Percentiles rank a stretch among this genome's conserved stretches.
Evolutionary conservation across 2,797 vertebrate species (phyloP).

Genomic region (Vultur gryphus): DNA sequence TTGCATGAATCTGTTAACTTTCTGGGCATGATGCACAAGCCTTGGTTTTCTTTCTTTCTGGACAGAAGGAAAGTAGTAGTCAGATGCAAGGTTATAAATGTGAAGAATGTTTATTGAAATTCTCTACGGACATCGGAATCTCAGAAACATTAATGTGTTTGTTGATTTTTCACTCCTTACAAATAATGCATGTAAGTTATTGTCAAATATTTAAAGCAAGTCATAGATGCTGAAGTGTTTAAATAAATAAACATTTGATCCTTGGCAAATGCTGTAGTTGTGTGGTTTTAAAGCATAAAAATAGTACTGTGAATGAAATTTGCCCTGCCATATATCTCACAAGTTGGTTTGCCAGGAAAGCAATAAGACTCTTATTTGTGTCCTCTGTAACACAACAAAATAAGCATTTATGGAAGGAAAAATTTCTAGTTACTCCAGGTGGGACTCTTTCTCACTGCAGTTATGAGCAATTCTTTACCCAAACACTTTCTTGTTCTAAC

Average conservation of each 20-base stretch:
- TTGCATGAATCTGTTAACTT: background rate
- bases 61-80: background rate
- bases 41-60: background rate
- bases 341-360: background rate
- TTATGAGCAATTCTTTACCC: background rate
- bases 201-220: background rate
- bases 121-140: background rate
- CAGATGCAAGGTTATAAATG: background rate
- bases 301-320: background rate
- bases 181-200: background rate
- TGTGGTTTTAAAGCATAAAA: background rate
- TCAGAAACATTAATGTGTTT: background rate
- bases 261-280: background rate
- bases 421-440: background rate
- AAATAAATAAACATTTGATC: slow-evolving; percentile 24
- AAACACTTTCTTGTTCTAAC: background rate
- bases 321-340: background rate
- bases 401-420: background rate
- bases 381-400: background rate
- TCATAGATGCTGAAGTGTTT: background rate
- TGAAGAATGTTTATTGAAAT: background rate
- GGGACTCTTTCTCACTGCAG: background rate
- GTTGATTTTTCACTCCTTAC: slow-evolving; percentile 1
- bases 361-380: background rate
- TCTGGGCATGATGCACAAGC: background rate